Base-by-base conservation (phyloP, 2,888 invertebrate genomes). In the Agrenia bidenticulata region DNA sequence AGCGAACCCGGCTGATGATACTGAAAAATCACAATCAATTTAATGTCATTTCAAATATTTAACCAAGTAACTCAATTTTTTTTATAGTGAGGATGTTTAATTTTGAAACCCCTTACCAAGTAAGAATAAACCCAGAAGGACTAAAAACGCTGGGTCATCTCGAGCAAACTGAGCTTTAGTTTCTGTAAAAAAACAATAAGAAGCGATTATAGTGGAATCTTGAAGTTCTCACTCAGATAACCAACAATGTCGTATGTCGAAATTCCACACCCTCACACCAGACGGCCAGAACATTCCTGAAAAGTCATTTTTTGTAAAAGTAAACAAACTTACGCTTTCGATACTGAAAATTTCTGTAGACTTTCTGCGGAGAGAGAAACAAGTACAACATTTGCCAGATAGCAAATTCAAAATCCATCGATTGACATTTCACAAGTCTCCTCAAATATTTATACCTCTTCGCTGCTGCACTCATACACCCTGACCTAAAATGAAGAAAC, bases 371-470 rank as follows among this genome's bases (percentile, higher is more conserved):
- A 0, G 94, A 85, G 63, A 91, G 85, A 79, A 99, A 92, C 70
- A 99, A 83, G 80, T 96, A 96, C 0, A 96, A 81, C 94, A 98
- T 97, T 85, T 99, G 98, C 98, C 98, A 99, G n/a, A 90, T 83
- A 0, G 98, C 98, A 83, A 95, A 98, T 80, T 99, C 96, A 82
- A 99, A 99, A 82, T 99, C 98, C 98, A 99, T 99, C 82, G 98
- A 97, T 78, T 92, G 87, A 79, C 95, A 94, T 81, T 92, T 91
- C 66, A 93, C 84, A 66, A 94, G 81, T 78, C 93, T 85, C 73
- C 91, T 83, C 59, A 95, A 82, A 81, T 94, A 94, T 82, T 90
- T 90, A 81, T 90, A 91, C 69, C 90, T 85, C 82, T 95, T 94
- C 50, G 90, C 88, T 49, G 93, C 89, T 1, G 94, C 94, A 64